Evolutionary conservation across 2,888 invertebrate genomes (phyloP).

Genomic region (Drosophila nr. perissopoda): DNA sequence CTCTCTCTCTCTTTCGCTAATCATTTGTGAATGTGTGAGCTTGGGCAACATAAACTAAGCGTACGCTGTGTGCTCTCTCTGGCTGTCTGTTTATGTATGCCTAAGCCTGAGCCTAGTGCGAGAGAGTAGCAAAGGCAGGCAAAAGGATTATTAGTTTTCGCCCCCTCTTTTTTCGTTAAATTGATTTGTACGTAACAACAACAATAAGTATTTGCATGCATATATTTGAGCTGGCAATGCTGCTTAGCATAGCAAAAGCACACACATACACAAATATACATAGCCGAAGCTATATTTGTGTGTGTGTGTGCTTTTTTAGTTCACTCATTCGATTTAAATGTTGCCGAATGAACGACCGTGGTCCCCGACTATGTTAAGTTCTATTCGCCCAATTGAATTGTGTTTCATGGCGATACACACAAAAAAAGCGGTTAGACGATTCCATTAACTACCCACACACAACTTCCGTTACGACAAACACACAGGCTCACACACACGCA

Average conservation of each 20-base stretch:
- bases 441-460: conserved; percentile 72
- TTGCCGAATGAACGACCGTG: conserved; percentile 25
- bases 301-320: not conserved
- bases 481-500: not conserved
- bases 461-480: conserved; percentile 64
- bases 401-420: conserved; percentile 65
- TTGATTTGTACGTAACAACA: not conserved
- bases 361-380: conserved; percentile 17
- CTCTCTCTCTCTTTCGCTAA: not conserved
- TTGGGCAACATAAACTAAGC: not conserved
- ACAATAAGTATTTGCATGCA: not conserved
- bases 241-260: not conserved
- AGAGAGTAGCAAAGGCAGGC: not conserved
- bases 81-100: not conserved
- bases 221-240: not conserved
- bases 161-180: not conserved
- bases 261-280: not conserved
- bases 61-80: not conserved
- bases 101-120: not conserved
- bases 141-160: not conserved
- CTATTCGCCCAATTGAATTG: conserved; percentile 71
- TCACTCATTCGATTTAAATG: conserved; percentile 45
- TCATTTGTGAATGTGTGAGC: not conserved
- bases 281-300: not conserved
- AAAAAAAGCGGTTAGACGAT: conserved; percentile 60